Percentiles rank a stretch among this genome's conserved stretches.
phyloP scores from a whole-genome alignment of 2,113 vertebrate species.

The Tetraodon nigroviridis region DNA sequence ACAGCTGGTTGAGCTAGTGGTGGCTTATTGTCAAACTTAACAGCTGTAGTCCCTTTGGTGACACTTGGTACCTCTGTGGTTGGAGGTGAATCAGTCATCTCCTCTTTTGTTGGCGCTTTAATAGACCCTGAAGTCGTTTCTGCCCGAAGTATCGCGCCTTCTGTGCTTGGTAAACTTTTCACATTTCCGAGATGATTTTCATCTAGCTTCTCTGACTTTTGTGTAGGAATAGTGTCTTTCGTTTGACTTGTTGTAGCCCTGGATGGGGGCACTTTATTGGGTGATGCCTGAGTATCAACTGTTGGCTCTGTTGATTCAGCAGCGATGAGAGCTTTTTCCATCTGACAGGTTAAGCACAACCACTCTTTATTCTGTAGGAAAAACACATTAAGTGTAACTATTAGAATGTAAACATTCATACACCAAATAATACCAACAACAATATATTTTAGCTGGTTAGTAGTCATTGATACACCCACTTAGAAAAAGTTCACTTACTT shows the following conservation, averaged over 20 bases:
- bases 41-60: constrained; percentile 39
- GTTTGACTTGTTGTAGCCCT: constrained; percentile 15
- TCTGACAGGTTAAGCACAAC: constrained; percentile 92
- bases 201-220: constrained; percentile 19
- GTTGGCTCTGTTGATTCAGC: constrained; percentile 65
- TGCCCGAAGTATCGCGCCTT: constrained; percentile 5
- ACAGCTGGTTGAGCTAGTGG: constrained; percentile 8
- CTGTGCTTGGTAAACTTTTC: constrained; percentile 8
- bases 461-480: not conserved
- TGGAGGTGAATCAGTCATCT: constrained; percentile 9
- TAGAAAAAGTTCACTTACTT: constrained; percentile 72
- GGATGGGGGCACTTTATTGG: constrained; percentile 55
- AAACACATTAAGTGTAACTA: constrained; percentile 16
- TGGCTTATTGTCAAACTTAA: constrained; percentile 12
- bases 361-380: constrained; percentile 80
- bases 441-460: not conserved
- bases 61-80: constrained; percentile 13
- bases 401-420: too few species aligned
- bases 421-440: not conserved
- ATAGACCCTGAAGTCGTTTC: constrained; percentile 11
- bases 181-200: constrained; percentile 20
- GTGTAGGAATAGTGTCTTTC: constrained; percentile 22
- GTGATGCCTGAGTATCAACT: constrained; percentile 62
- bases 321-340: constrained; percentile 81
- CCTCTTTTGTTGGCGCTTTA: constrained; percentile 19